Conservation (phyloP, 2,797 vertebrate genomes). For the Channa striata region DNA sequence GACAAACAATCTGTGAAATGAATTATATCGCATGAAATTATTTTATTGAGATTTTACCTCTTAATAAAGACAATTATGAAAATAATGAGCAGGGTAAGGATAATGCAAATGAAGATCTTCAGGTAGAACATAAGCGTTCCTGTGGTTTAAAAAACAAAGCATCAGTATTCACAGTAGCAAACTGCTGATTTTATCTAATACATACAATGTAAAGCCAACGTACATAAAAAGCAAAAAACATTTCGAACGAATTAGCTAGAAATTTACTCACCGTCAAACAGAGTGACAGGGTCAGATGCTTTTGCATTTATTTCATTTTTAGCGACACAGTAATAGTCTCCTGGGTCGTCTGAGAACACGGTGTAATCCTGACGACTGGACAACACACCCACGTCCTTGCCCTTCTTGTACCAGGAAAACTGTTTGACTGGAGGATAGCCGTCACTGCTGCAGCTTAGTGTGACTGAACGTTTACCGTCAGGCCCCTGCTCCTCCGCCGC, state of each 20-base stretch:
- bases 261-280: conserved; percentile 69
- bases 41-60: conserved; percentile 60
- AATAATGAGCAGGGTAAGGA: conserved; percentile 39
- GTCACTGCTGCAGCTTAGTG: conserved; percentile 67
- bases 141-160: conserved; percentile 31
- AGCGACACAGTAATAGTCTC: conserved; percentile 71
- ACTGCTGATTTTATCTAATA: no score
- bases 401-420: conserved; percentile 63
- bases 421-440: conserved; percentile 27
- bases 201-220: no score
- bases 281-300: conserved; percentile 19
- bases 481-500: background rate
- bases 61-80: conserved; percentile 23
- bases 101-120: background rate
- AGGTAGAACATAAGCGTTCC: background rate
- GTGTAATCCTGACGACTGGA: rapidly evolving
- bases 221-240: background rate
- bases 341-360: conserved; percentile 60
- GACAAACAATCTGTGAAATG: background rate
- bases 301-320: conserved; percentile 40
- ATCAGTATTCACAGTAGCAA: background rate
- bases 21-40: no score
- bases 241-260: no score
- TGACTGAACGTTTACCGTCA: conserved; percentile 11
- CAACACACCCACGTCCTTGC: rapidly evolving